phyloP scores from a whole-genome alignment of 1,140 invertebrate genomes.

The Rhyacophila brunnea region DNA sequence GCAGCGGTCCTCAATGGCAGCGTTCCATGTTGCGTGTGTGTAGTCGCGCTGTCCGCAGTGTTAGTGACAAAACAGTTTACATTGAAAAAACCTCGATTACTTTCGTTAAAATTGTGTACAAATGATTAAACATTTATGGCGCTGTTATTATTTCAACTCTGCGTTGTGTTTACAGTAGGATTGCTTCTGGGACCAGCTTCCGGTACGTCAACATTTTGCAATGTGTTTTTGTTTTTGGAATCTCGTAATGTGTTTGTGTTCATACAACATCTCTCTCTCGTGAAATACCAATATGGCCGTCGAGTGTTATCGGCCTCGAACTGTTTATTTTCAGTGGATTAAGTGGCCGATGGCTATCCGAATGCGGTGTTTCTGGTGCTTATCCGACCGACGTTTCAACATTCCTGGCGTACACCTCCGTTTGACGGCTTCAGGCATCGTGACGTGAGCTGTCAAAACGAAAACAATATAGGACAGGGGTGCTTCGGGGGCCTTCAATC shows the following conservation, averaged over 20 bases:
- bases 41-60: slow-evolving; percentile 14
- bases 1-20: slow-evolving; percentile 24
- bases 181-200: slow-evolving; percentile 26
- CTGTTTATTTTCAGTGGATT: slow-evolving; percentile 15
- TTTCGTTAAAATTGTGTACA: slow-evolving; percentile 32
- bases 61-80: slow-evolving; percentile 16
- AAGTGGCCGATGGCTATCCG: slow-evolving; percentile 4
- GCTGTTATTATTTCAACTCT: slow-evolving; percentile 30
- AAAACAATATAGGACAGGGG: slow-evolving; percentile 17
- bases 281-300: slow-evolving; percentile 27
- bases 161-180: slow-evolving; percentile 29
- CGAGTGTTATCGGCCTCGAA: slow-evolving; percentile 21
- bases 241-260: slow-evolving; percentile 31
- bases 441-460: slow-evolving; percentile 24
- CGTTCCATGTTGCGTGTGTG: slow-evolving; percentile 14
- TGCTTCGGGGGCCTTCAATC: neutral
- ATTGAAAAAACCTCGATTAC: slow-evolving; percentile 14
- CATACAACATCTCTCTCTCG: slow-evolving; percentile 27
- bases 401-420: slow-evolving; percentile 14
- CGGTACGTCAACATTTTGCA: slow-evolving; percentile 28
- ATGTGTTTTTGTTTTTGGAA: slow-evolving; percentile 30
- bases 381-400: neutral
- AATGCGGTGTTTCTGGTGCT: slow-evolving; percentile 1
- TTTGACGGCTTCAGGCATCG: slow-evolving; percentile 7
- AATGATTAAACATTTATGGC: slow-evolving; percentile 37